These are phyloP conservation scores for Microcebus lehilahytsara DNA, from an alignment of 2,113 vertebrate genomes.

Conservation along the genomic window DNA sequence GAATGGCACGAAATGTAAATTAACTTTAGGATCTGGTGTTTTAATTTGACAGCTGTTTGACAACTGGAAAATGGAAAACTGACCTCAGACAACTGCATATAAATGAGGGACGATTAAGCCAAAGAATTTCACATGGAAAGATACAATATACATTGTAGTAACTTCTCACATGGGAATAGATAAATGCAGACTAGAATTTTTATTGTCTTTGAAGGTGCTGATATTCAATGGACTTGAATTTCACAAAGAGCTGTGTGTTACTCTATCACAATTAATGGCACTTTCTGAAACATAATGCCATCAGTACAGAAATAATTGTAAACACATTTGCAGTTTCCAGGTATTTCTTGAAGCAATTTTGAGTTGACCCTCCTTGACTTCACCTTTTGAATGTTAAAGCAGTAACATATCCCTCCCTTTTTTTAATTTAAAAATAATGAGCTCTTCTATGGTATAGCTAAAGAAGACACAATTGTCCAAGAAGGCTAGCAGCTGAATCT, in stretches of 20 bases:
- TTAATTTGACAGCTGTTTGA: slow-evolving; percentile 88
- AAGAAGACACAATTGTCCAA: neutral
- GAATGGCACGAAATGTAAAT: slow-evolving; percentile 84
- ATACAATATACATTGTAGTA: slow-evolving; percentile 84
- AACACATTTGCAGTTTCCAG: slow-evolving; percentile 44
- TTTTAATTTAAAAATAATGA: slow-evolving; percentile 37
- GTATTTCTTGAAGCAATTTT: slow-evolving; percentile 70
- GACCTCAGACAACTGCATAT: slow-evolving; percentile 85
- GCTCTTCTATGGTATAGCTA: neutral
- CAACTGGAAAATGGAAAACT: slow-evolving; percentile 86
- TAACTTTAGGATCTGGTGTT: slow-evolving; percentile 82
- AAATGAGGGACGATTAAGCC: slow-evolving; percentile 82
- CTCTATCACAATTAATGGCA: slow-evolving; percentile 83
- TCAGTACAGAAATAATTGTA: slow-evolving; percentile 59
- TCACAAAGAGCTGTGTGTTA: slow-evolving; percentile 81
- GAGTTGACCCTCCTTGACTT: slow-evolving; percentile 42
- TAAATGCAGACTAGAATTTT: slow-evolving; percentile 83
- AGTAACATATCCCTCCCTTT: neutral
- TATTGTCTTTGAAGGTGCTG: slow-evolving; percentile 88
- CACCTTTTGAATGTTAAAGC: slow-evolving; percentile 46
- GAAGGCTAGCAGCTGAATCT: neutral
- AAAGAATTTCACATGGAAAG: slow-evolving; percentile 85
- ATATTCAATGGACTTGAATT: slow-evolving; percentile 82
- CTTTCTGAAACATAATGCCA: slow-evolving; percentile 77
- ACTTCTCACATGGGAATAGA: slow-evolving; percentile 85